Base-by-base conservation (phyloP, 2,113 vertebrate genomes). In the Theristicus caerulescens region DNA sequence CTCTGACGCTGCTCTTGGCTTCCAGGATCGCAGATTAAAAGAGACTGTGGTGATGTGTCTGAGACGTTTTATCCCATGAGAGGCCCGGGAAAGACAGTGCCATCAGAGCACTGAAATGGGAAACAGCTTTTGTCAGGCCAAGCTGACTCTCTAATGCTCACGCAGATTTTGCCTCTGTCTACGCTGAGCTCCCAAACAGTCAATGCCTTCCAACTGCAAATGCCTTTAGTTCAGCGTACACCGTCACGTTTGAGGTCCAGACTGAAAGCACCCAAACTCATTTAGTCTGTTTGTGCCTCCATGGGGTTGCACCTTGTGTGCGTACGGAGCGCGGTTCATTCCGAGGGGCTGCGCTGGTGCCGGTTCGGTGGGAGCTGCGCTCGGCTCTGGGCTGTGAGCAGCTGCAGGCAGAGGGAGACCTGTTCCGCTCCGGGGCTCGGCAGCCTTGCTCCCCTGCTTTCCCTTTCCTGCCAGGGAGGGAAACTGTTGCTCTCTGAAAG, bases 241-340 rank as follows among this genome's bases (percentile, higher is more conserved):
- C n/a, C 3, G 1, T 4, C 25, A 0, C 4, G 7, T 59, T 49
- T 42, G 85, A 85, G 24, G 42, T 52, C 36, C 42, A 15, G 13
- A 17, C 58, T 40, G 24, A n/a, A 79, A 36, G 40, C 40, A 13
- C 65, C 34, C 1, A 2, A 55, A 13, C 14, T 36, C 11, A 3
- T 64, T 83, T 38, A 58, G 21, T 8, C 31, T 42, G 8, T 74
- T 22, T 64, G 3, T 65, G 20, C 14, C 42, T 79, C 6, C 0
- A 0, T 61, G 26, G 52, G 7, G 20, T 49, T 4, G 9, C 20
- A 24, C 12, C 36, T 15, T 0, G 0, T 25, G 27, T 22, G 18
- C 11, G 4, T 77, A 16, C 1, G 3, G 44, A 38, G 47, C 2
- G 0, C 2, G 6, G 34, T 34, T 71, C 0, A 5, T 54, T 40